Conservation (phyloP, 2,888 invertebrate species). For the Ectemnius continuus region DNA sequence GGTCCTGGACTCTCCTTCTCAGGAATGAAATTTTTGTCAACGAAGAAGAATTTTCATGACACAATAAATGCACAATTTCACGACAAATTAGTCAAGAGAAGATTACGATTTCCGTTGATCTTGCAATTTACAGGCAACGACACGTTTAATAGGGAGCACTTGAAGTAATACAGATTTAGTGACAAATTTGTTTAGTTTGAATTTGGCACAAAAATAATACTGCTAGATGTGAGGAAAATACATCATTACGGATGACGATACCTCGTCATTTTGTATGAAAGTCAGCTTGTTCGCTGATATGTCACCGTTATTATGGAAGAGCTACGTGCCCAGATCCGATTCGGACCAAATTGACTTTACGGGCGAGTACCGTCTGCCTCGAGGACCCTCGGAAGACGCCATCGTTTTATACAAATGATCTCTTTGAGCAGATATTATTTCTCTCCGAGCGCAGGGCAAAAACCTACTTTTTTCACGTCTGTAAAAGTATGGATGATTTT, state of each 20-base stretch:
- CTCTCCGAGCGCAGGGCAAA: background rate
- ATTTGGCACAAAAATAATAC: too few relatives aligned
- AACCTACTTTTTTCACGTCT: slow-evolving; percentile 22
- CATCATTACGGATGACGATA: too few relatives aligned
- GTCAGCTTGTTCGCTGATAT: slow-evolving; percentile 27
- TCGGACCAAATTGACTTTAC: slow-evolving; percentile 46
- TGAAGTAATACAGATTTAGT: too few relatives aligned
- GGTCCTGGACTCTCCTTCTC: too few relatives aligned
- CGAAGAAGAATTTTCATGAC: too few relatives aligned
- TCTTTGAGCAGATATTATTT: too few relatives aligned
- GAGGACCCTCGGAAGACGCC: slow-evolving; percentile 1
- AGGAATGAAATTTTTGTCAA: too few relatives aligned
- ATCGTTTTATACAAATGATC: too few relatives aligned
- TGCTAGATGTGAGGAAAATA: too few relatives aligned
- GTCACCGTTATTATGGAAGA: slow-evolving; percentile 36
- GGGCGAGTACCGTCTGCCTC: slow-evolving; percentile 44
- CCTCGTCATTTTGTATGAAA: slow-evolving; percentile 6
- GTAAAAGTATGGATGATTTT: background rate
- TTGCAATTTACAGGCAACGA: background rate
- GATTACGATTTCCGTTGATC: background rate
- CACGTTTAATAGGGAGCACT: slow-evolving; percentile 6
- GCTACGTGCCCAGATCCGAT: slow-evolving; percentile 54
- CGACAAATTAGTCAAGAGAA: too few relatives aligned
- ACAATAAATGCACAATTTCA: too few relatives aligned
- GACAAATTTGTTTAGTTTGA: too few relatives aligned